These are phyloP conservation scores for Lepus europaeus DNA, from an alignment of 2,113 vertebrate genomes.

Conservation along the genomic window DNA sequence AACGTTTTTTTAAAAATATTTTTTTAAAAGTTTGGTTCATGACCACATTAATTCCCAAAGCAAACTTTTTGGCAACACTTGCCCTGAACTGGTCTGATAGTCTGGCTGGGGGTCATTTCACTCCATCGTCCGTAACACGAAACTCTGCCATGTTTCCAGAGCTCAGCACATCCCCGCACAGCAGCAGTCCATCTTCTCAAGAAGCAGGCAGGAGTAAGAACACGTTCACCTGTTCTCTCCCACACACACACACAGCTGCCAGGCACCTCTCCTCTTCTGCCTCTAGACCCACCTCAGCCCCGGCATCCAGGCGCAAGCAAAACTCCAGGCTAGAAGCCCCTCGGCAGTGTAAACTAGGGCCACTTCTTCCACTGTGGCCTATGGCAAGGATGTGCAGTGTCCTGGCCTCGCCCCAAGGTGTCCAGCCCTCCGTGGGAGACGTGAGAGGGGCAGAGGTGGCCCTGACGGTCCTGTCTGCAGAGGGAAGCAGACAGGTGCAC, in stretches of 20 bases:
- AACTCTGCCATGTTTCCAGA: conserved; percentile 2
- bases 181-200: not conserved
- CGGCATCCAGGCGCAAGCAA: not conserved
- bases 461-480: not conserved
- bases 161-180: not conserved
- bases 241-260: not conserved
- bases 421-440: not conserved
- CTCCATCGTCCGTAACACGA: not conserved
- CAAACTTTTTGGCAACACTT: conserved; percentile 55
- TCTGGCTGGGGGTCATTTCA: not conserved
- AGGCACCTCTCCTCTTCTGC: not conserved
- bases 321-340: not conserved
- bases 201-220: not conserved
- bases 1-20: too few relatives aligned
- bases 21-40: not conserved
- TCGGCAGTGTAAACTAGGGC: not conserved
- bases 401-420: not conserved
- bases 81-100: not conserved
- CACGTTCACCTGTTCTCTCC: not conserved
- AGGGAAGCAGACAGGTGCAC: accelerated
- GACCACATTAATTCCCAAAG: conserved; percentile 17
- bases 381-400: not conserved
- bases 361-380: not conserved
- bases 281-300: not conserved
- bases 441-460: not conserved